Conservation (phyloP, 2,797 vertebrate genomes). For the Chelon auratus region DNA sequence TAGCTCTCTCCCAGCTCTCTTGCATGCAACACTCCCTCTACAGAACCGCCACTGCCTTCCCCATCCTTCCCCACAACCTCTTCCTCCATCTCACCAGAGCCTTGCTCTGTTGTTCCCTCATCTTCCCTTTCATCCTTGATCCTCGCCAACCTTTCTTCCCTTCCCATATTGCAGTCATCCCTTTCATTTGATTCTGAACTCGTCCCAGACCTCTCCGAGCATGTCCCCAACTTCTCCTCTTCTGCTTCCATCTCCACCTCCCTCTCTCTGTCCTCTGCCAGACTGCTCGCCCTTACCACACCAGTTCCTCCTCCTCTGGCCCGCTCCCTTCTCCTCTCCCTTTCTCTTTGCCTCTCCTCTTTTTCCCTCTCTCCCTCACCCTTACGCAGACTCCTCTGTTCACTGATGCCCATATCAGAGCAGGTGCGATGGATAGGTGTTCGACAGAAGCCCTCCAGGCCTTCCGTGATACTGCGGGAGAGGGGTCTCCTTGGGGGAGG, state of each 20-base stretch:
- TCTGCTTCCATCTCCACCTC: slow-evolving; percentile 80
- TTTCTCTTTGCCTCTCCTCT: slow-evolving; percentile 82
- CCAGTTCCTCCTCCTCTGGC: slow-evolving; percentile 80
- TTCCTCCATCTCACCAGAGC: slow-evolving; percentile 68
- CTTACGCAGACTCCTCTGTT: slow-evolving; percentile 83
- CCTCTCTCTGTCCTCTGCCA: slow-evolving; percentile 85
- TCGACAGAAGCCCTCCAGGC: slow-evolving; percentile 81
- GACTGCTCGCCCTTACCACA: slow-evolving; percentile 86
- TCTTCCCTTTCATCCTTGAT: slow-evolving; percentile 77
- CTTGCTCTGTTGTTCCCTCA: slow-evolving; percentile 58
- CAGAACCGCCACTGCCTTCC: slow-evolving; percentile 52
- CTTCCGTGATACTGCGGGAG: slow-evolving; percentile 88
- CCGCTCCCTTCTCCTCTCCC: slow-evolving; percentile 82
- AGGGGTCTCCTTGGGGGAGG: slow-evolving; percentile 83
- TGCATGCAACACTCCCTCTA: slow-evolving; percentile 55
- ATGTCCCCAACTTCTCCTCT: slow-evolving; percentile 63
- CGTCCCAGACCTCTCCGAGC: slow-evolving; percentile 56
- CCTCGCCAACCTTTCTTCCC: slow-evolving; percentile 48
- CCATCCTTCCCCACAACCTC: slow-evolving; percentile 52
- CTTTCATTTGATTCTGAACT: slow-evolving; percentile 75
- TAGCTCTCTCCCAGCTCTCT: slow-evolving; percentile 61
- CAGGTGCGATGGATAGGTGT: slow-evolving; percentile 87
- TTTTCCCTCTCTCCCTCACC: slow-evolving; percentile 81
- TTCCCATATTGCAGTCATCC: slow-evolving; percentile 65
- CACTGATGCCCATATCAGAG: slow-evolving; percentile 91